Base-by-base conservation (phyloP, 2,888 invertebrate species). In the Agonopterix heracliana region DNA sequence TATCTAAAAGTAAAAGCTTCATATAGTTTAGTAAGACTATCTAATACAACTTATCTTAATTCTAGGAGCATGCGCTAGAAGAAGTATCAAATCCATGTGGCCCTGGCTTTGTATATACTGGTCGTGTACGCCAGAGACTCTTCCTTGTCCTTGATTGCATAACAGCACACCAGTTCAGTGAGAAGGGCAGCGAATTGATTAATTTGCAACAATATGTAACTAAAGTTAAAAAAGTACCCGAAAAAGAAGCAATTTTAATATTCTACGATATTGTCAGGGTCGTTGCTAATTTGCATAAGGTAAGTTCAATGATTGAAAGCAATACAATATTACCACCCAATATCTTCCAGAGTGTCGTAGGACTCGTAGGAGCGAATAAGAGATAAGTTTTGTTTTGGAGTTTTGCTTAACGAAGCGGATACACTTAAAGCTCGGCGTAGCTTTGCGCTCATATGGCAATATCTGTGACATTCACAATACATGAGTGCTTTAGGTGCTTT, bases 151-250 rank as follows among this genome's bases (percentile, higher is more conserved):
- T 95, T 41, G 95, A 95, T 72, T 94, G 94, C 69, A 90, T 94
- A 5, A 91, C 91, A 3, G 89, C 93, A 0, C 94, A 94, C 65
- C 93, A 94, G 67, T 89, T 83, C 56, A 89, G 87, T 54, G 88
- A 89, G 52, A 86, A 82, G 55, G 83, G 84, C 41, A 89, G 89
- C 1, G 90, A 92, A 61, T 70, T 92, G 14, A 90, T 93, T 36
- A 94, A 93, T 70, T 81, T 94, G 2, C 93, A 94, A 66, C 92
- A 94, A 64, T 93, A 94, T 68, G 93, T 95, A 14, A 94, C 94
- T 45, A 91, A 91, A 75, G 93, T 93, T 52, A 94, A 94, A 69
- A 93, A 93, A 66, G 89, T 95, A 2, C 90, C 91, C 0, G 94
- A 95, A 68, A 91, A 90, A 61, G 93, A 94, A 70, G 93, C 94